phyloP scores from a whole-genome alignment of 2,888 invertebrate species.

The Cheilosia vulpina region DNA sequence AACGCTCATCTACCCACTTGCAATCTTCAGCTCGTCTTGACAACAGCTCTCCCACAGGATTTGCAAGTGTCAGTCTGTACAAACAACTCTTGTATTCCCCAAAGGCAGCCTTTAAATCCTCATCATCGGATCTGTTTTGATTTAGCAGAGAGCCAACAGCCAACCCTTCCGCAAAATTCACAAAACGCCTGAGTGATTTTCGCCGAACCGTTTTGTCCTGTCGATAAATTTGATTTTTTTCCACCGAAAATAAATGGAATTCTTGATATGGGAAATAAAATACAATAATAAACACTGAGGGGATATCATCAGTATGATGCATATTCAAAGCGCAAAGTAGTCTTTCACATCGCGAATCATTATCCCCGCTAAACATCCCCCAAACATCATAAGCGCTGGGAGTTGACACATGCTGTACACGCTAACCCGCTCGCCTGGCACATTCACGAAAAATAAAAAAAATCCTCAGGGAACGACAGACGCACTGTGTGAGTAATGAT shows the following conservation, averaged over 20 bases:
- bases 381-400: constrained; percentile 53
- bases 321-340: constrained; percentile 68
- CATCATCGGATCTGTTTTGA: constrained; percentile 59
- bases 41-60: constrained; percentile 23
- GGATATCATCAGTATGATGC: constrained; percentile 12
- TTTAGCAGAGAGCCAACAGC: constrained; percentile 26
- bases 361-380: constrained; percentile 65
- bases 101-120: constrained; percentile 59
- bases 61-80: constrained; percentile 31
- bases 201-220: constrained; percentile 71
- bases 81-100: constrained; percentile 47
- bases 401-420: constrained; percentile 71
- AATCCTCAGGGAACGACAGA: constrained; percentile 62
- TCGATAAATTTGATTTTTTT: constrained; percentile 62
- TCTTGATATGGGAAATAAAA: constrained; percentile 59
- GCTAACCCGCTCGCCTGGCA: constrained; percentile 63
- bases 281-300: constrained; percentile 56
- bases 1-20: neutral
- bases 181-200: constrained; percentile 58
- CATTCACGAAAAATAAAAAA: constrained; percentile 30
- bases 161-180: constrained; percentile 50
- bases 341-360: constrained; percentile 57
- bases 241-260: constrained; percentile 63
- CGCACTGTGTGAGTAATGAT: constrained; percentile 68
- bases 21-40: neutral